Percentiles rank a stretch among this genome's conserved stretches.
Conservation (phyloP, 1,140 invertebrate species). For the Lordiphosa collinella region DNA sequence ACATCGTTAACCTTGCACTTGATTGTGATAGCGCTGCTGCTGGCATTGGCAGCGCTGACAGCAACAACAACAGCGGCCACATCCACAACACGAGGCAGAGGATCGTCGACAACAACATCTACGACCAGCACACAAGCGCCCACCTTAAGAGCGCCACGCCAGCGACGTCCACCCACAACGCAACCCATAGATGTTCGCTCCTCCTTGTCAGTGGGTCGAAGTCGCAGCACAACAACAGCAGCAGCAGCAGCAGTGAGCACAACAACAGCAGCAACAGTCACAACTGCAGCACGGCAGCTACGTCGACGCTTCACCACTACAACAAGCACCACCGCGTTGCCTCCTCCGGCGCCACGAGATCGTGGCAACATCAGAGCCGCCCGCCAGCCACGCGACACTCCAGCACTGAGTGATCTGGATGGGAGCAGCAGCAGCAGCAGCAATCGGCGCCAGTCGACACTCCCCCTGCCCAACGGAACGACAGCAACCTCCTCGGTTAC, state of each 20-base stretch:
- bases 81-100: slow-evolving; percentile 29
- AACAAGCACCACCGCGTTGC: slow-evolving; percentile 9
- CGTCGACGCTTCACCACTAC: slow-evolving; percentile 23
- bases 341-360: slow-evolving; percentile 10
- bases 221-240: slow-evolving; percentile 24
- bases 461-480: slow-evolving; percentile 1
- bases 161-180: slow-evolving; percentile 59
- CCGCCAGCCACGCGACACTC: slow-evolving; percentile 54
- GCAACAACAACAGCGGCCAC: slow-evolving; percentile 22
- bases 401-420: slow-evolving; percentile 5
- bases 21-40: slow-evolving; percentile 64
- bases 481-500: background rate
- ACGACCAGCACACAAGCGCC: slow-evolving; percentile 61
- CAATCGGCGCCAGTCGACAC: slow-evolving; percentile 30
- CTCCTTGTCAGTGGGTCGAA: slow-evolving; percentile 14
- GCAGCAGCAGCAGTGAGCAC: slow-evolving; percentile 8
- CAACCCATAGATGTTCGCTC: slow-evolving; percentile 38
- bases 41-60: slow-evolving; percentile 33
- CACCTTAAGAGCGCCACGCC: slow-evolving; percentile 60
- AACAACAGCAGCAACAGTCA: slow-evolving; percentile 5
- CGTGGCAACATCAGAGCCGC: slow-evolving; percentile 39
- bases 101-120: slow-evolving; percentile 11
- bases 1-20: slow-evolving; percentile 79
- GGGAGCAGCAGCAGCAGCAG: slow-evolving; percentile 6
- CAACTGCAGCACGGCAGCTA: slow-evolving; percentile 30